Evolutionary conservation across 2,113 vertebrate species (phyloP).

Genomic region (Recurvirostra avosetta): DNA sequence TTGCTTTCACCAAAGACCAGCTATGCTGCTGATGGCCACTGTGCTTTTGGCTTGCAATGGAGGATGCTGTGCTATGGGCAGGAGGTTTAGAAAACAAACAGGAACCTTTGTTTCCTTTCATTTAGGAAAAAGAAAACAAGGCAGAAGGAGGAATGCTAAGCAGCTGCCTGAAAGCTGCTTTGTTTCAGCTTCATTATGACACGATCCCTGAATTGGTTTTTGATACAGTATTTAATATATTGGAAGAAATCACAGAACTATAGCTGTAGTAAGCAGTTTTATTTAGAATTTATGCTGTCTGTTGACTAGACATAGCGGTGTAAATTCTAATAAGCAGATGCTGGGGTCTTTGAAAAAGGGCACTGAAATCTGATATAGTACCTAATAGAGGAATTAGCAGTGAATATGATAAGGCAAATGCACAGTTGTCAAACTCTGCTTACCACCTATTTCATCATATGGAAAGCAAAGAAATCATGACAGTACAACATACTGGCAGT

Average conservation of each 20-base stretch:
- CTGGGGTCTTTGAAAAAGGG: not conserved
- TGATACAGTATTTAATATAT: not conserved
- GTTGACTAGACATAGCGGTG: not conserved
- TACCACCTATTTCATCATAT: not conserved
- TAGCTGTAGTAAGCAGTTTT: not conserved
- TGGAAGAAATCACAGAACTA: not conserved
- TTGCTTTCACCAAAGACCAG: not conserved
- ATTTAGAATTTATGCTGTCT: not conserved
- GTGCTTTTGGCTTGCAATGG: not conserved
- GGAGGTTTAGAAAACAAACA: slow-evolving; percentile 59
- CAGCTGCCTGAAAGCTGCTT: slow-evolving; percentile 29
- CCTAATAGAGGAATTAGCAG: not conserved
- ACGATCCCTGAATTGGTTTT: not conserved
- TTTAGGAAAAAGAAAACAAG: slow-evolving; percentile 33
- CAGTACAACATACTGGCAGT: not conserved
- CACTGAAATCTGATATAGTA: not conserved
- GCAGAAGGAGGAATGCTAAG: slow-evolving; percentile 31
- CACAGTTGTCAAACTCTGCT: not conserved
- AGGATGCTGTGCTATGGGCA: slow-evolving; percentile 30
- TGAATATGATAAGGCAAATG: not conserved
- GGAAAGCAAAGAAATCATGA: not conserved
- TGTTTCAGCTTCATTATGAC: not conserved
- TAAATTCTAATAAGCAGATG: not conserved
- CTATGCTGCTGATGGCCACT: not conserved
- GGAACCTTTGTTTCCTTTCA: slow-evolving; percentile 63